Evolutionary conservation across 2,888 invertebrate genomes (phyloP), one percentile per base, ranked within the genome.

Genomic region (Hipparchia sbordonii): DNA sequence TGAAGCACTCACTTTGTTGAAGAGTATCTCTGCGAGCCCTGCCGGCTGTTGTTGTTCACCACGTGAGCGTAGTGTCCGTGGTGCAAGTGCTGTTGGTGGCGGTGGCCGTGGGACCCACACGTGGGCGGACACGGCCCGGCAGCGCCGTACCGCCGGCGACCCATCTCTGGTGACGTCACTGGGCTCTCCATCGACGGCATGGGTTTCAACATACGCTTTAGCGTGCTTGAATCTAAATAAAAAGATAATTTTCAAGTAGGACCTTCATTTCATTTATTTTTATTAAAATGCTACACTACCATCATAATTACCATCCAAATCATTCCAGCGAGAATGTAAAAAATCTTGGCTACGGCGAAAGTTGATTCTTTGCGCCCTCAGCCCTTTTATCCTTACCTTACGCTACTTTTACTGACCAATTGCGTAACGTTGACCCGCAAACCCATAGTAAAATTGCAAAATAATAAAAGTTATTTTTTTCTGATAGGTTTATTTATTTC

Each of bases 161-260:
- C 97, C 97, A 97, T 97, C 94, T 98, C 98, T 13, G 98, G 98
- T 72, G 98, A 98, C 67, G 98, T 98, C 69, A 97, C 97, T 1
- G 98, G 98, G 84, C 97, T 97, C 86, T 97, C 98, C 73, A 96
- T 96, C 79, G 97, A 97, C 45, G 98, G 97, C 96, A 99, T 97
- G 67, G 98, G 98, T 85, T 98, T 98, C 81, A 99, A 94, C 97
- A 99, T 98, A 78, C 98, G 95, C 89, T 98, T 98, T 81, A 99
- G 94, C 8, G 98, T 98, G 85, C 96, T 97, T 84, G 97, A 97
- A 89, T 98, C 98, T 89, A 96, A 89, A 51, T 3, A 60, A 33
- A 56, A 13, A 46, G 3, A 23, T 23, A 8, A 39, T 39, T 4
- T 1, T 39, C 0, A 39, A 39, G 39, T 39, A 39, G 23, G 23